A percentile compares a stretch with the other conserved stretches of the same genome.
phyloP scores from a whole-genome alignment of 2,113 vertebrate genomes.

The Mustela nigripes region DNA sequence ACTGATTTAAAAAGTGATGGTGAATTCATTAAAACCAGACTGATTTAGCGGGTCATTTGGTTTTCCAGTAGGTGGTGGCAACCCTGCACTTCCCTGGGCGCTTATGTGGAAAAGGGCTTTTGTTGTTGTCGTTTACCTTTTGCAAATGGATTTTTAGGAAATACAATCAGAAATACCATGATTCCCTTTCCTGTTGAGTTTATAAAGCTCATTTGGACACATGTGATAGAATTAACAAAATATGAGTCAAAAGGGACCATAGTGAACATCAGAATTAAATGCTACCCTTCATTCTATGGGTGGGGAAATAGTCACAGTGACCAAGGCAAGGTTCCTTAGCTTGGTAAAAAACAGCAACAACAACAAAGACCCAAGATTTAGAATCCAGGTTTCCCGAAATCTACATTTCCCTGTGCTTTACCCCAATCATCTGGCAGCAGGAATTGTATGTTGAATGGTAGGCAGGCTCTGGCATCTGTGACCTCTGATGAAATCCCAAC shows the following conservation, averaged over 20 bases:
- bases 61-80: background rate
- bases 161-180: background rate
- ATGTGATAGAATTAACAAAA: background rate
- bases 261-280: background rate
- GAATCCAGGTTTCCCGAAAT: background rate
- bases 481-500: background rate
- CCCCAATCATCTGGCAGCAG: background rate
- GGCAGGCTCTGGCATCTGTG: background rate
- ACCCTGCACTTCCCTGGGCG: background rate
- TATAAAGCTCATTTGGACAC: background rate
- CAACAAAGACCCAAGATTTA: background rate
- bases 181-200: background rate
- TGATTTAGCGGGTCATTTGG: background rate
- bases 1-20: background rate
- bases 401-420: background rate
- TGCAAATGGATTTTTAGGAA: background rate
- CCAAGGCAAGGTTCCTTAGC: background rate
- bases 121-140: background rate
- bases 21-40: background rate
- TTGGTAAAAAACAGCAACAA: background rate
- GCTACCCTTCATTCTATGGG: background rate
- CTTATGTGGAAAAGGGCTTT: background rate
- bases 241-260: background rate
- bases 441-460: background rate
- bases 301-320: background rate